Conservation (phyloP, 2,113 vertebrate species). For the Stictonetta naevosa region DNA sequence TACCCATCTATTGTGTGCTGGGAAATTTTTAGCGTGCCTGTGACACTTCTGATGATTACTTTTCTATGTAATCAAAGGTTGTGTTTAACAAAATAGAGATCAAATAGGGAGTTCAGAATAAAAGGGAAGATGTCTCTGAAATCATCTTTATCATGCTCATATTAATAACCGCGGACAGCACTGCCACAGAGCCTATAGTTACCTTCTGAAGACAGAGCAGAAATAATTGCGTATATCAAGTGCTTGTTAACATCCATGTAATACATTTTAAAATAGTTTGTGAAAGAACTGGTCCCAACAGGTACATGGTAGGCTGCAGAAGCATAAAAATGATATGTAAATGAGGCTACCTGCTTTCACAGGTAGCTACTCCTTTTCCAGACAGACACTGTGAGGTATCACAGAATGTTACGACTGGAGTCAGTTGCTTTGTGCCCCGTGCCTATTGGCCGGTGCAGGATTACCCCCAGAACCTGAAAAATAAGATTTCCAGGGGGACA, state of each 20-base stretch:
- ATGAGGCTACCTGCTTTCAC: not conserved
- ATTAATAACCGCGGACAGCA: not conserved
- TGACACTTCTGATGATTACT: constrained; percentile 24
- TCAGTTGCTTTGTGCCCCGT: not conserved
- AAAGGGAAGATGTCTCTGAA: not conserved
- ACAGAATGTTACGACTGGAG: not conserved
- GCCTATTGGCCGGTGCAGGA: not conserved
- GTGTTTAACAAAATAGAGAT: constrained; percentile 11
- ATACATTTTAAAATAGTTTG: not conserved
- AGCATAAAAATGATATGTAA: not conserved
- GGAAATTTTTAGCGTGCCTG: constrained; percentile 23
- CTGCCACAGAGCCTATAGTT: not conserved
- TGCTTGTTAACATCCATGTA: not conserved
- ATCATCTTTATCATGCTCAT: not conserved
- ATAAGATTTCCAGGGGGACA: not conserved
- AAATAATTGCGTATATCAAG: not conserved
- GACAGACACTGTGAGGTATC: not conserved
- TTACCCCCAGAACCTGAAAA: not conserved
- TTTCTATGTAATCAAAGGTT: constrained; percentile 5
- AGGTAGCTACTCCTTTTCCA: not conserved
- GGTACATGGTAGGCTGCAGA: not conserved
- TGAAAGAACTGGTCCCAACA: not conserved
- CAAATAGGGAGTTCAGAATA: not conserved
- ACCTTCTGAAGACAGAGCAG: not conserved
- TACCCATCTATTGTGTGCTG: not conserved